phyloP scores from a whole-genome alignment of 2,888 invertebrate genomes.

The Chrysolina americana region DNA sequence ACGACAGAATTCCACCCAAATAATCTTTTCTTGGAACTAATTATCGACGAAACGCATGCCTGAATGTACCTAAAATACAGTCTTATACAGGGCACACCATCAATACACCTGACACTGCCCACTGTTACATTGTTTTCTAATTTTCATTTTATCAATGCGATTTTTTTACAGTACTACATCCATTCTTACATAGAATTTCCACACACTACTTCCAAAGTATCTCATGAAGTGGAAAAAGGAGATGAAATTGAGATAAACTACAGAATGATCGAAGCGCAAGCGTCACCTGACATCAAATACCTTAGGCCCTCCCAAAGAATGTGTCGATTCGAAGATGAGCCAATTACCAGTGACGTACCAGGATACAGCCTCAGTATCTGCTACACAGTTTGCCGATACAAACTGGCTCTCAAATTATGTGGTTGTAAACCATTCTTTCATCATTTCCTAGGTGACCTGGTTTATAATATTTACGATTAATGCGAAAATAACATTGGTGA shows the following conservation, averaged over 20 bases:
- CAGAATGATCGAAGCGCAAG: constrained; percentile 70
- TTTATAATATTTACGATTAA: no score
- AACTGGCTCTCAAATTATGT: constrained; percentile 71
- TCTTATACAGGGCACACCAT: no score
- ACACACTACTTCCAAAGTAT: constrained; percentile 67
- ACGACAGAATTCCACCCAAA: no score
- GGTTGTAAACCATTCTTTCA: constrained; percentile 77
- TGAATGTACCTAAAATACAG: no score
- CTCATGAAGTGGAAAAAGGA: constrained; percentile 63
- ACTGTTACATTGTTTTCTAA: no score
- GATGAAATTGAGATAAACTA: constrained; percentile 69
- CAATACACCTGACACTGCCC: no score
- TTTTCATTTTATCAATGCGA: neutral
- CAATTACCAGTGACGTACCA: constrained; percentile 64
- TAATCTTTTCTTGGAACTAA: no score
- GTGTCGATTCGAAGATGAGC: constrained; percentile 74
- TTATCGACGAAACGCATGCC: no score
- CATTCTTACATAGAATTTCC: constrained; percentile 76
- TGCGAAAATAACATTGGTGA: no score
- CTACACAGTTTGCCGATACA: constrained; percentile 72
- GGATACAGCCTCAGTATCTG: constrained; percentile 75
- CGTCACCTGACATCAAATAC: constrained; percentile 69
- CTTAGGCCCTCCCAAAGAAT: constrained; percentile 70
- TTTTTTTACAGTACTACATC: constrained; percentile 71
- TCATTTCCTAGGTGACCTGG: constrained; percentile 70